Conservation (phyloP, 2,113 vertebrate species). For the Cisticola juncidis region DNA sequence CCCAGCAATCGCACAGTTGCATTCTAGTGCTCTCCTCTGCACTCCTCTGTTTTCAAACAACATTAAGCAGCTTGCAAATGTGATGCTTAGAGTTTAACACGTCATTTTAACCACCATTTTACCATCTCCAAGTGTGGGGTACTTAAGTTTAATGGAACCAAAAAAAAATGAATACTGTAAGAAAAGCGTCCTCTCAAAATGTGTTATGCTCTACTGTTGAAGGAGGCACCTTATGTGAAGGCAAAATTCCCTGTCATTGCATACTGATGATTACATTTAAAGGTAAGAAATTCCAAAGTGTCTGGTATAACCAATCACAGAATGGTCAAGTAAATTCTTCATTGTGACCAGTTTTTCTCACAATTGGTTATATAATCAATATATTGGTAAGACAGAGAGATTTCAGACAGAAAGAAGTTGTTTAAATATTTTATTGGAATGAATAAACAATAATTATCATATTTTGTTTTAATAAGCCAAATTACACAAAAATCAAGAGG, state of each 20-base stretch:
- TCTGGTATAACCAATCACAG: background rate
- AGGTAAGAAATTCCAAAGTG: background rate
- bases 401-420: background rate
- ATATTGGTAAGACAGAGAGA: background rate
- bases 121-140: background rate
- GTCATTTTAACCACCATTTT: background rate
- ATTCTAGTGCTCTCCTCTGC: background rate
- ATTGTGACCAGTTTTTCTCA: background rate
- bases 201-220: background rate
- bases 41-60: background rate
- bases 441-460: background rate
- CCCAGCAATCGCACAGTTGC: background rate
- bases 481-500: background rate
- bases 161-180: background rate
- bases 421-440: background rate
- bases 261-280: background rate
- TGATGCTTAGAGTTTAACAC: background rate
- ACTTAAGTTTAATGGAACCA: background rate
- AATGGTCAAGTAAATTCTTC: background rate
- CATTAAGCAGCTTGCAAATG: background rate
- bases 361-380: background rate
- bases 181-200: background rate
- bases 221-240: background rate
- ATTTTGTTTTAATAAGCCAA: background rate
- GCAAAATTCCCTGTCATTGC: background rate